These are phyloP conservation scores for Ovis canadensis DNA, from an alignment of 2,113 vertebrate species.

Conservation along the genomic window DNA sequence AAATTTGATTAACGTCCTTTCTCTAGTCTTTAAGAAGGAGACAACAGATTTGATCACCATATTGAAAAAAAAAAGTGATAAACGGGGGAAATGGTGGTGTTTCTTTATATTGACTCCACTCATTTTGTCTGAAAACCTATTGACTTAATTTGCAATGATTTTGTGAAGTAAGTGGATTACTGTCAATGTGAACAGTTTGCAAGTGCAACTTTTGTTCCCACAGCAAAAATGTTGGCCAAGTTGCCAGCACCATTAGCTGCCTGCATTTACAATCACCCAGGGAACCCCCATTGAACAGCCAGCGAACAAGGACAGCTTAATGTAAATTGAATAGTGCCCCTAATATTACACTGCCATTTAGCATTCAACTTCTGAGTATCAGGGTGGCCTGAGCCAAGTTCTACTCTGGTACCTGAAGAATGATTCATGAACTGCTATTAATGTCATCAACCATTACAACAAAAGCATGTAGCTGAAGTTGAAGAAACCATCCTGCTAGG, in stretches of 20 bases:
- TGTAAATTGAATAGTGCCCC: background rate
- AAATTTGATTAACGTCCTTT: background rate
- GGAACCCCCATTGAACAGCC: background rate
- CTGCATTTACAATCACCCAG: background rate
- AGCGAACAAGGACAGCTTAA: background rate
- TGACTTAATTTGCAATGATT: constrained; percentile 47
- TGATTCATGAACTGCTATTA: background rate
- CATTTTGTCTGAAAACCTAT: constrained; percentile 32
- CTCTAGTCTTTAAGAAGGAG: background rate
- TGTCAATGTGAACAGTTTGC: constrained; percentile 19
- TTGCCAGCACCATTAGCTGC: background rate
- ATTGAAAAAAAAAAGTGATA: background rate
- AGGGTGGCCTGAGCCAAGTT: background rate
- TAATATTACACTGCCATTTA: background rate
- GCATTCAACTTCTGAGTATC: constrained; percentile 10
- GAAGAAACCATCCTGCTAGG: background rate
- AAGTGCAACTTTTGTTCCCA: constrained; percentile 11
- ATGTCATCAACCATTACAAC: no score
- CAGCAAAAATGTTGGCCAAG: background rate
- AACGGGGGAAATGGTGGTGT: background rate
- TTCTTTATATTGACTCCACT: constrained; percentile 18
- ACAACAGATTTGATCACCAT: background rate
- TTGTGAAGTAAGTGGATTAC: constrained; percentile 41
- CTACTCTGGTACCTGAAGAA: background rate
- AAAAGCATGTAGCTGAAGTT: background rate